Evolutionary conservation across 2,888 invertebrate genomes (phyloP), one percentile per base, ranked within the genome.

Genomic region (Unio delphinus): DNA sequence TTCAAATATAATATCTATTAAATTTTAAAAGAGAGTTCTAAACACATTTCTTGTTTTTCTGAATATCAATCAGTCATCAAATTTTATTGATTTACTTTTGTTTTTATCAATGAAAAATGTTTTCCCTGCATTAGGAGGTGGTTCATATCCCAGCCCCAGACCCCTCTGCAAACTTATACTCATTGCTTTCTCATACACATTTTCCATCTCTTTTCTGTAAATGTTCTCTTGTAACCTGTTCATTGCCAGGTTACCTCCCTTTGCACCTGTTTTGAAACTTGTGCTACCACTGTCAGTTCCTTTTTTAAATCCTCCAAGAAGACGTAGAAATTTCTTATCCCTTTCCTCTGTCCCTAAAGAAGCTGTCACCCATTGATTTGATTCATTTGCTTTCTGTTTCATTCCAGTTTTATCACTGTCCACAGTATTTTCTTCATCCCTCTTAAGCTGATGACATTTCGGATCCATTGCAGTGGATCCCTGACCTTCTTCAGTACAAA

Each of bases 241-340:
- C 79, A 86, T 80, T 7, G 83, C 83, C 61, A 69, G 64, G 65
- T 74, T 74, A 18, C 76, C 73, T 28, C 74, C 57, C n/a, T 67
- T 69, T 55, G 54, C 23, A 11, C 34, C 70, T 17, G 45, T 56
- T 56, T 64, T 65, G 15, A 55, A 26, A 20, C 15, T 23, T 34
- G 18, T 54, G 30, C n/a, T 55, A 55, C 23, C 26, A 34, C 54
- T 34, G 0, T 26, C 54, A 23, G 20, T 58, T 56, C 20, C 68
- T 62, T 82, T 83, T 61, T 82, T 84, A 65, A 81, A 81, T 18
- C 84, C 86, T 55, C 86, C 86, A 8, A 86, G 34, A 18, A 86
- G 78, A 26, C 82, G 65, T 1, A 84, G 64, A 70, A 86, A 86
- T 76, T 86, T 86, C 59, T 83, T 78, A 71, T 85, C 83, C 63